Evolutionary conservation across 2,888 invertebrate genomes (phyloP).

Genomic region (Spisula subtruncata): DNA sequence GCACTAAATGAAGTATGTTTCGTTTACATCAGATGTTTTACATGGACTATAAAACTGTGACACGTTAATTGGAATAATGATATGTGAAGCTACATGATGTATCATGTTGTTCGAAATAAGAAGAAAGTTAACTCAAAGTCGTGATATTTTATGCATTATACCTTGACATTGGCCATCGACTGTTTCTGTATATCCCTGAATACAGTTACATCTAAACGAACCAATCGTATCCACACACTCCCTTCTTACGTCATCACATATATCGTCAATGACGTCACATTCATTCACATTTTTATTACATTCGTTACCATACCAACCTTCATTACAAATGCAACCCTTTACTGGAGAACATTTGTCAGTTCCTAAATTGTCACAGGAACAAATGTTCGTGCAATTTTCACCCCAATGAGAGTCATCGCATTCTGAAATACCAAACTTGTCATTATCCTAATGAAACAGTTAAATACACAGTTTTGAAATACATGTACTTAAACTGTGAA

Average conservation of each 20-base stretch:
- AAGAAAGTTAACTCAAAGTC: too few species aligned
- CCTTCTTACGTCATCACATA: not conserved
- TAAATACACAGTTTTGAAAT: too few species aligned
- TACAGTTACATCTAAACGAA: not conserved
- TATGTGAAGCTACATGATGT: too few species aligned
- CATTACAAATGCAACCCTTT: not conserved
- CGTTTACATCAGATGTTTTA: too few species aligned
- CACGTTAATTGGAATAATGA: too few species aligned
- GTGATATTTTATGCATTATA: not conserved
- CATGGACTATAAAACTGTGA: too few species aligned
- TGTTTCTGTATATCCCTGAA: not conserved
- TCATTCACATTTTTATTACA: slow-evolving; percentile 8
- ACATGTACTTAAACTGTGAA: too few species aligned
- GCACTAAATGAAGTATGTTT: too few species aligned
- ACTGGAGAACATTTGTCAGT: not conserved
- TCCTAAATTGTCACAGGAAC: not conserved
- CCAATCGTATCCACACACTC: not conserved
- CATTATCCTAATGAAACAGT: too few species aligned
- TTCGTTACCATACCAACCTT: not conserved
- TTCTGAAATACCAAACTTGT: not conserved
- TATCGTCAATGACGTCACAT: not conserved
- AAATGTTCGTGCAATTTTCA: not conserved
- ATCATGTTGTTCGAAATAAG: too few species aligned
- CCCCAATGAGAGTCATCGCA: slow-evolving; percentile 11
- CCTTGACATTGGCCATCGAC: not conserved